Conservation (phyloP, 2,113 vertebrate genomes). For the Coreoperca whiteheadi region DNA sequence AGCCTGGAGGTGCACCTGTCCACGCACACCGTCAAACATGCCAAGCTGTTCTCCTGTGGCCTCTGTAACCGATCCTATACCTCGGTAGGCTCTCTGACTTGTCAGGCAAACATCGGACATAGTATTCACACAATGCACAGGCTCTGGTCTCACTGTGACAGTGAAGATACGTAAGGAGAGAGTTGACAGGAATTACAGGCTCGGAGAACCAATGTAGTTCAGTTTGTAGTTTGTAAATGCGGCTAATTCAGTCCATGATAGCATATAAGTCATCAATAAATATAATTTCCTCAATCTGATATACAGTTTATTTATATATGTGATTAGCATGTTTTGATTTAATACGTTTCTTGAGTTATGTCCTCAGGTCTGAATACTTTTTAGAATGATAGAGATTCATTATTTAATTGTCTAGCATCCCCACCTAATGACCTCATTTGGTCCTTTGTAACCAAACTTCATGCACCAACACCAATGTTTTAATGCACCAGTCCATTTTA, state of each 20-base stretch:
- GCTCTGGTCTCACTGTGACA: background rate
- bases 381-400: background rate
- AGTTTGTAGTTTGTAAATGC: background rate
- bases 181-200: background rate
- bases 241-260: too few species aligned
- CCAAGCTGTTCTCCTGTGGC: constrained; percentile 97
- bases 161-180: too few species aligned
- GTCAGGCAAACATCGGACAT: background rate
- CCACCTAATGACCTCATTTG: background rate
- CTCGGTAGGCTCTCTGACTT: constrained; percentile 86
- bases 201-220: background rate
- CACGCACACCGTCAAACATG: constrained; percentile 97
- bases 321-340: background rate
- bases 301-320: background rate
- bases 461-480: background rate
- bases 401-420: background rate
- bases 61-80: constrained; percentile 97
- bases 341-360: background rate
- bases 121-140: background rate
- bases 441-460: too few species aligned
- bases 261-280: too few species aligned
- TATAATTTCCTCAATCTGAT: too few species aligned
- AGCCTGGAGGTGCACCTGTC: constrained; percentile 97
- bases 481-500: background rate
- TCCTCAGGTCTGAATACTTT: background rate